phyloP scores from a whole-genome alignment of 2,888 invertebrate genomes.

The Fragum whitleyi region DNA sequence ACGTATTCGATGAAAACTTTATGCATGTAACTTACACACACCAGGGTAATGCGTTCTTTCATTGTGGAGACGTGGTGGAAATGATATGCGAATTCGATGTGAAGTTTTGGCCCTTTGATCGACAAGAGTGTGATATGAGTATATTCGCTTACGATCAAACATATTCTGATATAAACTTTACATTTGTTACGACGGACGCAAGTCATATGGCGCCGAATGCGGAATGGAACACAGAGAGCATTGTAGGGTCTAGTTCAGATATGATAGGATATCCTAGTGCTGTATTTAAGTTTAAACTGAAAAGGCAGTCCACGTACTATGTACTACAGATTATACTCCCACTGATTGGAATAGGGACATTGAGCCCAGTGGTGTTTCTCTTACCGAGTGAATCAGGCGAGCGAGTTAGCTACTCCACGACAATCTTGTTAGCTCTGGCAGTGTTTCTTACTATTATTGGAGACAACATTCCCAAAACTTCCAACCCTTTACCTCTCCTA shows the following conservation, averaged over 20 bases:
- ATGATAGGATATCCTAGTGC: neutral
- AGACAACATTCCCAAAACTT: slow-evolving; percentile 27
- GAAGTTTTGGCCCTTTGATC: slow-evolving; percentile 57
- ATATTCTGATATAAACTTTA: neutral
- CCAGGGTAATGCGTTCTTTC: slow-evolving; percentile 24
- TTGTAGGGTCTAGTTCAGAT: neutral
- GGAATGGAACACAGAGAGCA: slow-evolving; percentile 17
- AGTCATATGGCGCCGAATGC: neutral
- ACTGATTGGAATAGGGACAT: neutral
- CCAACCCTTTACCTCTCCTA: slow-evolving; percentile 20
- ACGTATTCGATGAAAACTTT: neutral
- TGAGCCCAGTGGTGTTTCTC: slow-evolving; percentile 21
- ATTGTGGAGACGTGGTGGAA: slow-evolving; percentile 23
- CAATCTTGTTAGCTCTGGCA: slow-evolving; percentile 25
- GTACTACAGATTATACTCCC: slow-evolving; percentile 20
- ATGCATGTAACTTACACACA: slow-evolving; percentile 20
- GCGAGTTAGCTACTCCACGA: slow-evolving; percentile 29
- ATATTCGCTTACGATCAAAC: slow-evolving; percentile 24
- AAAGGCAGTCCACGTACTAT: slow-evolving; percentile 8
- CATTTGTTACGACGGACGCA: neutral
- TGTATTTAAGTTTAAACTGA: slow-evolving; percentile 1
- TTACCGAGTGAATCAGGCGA: slow-evolving; percentile 35
- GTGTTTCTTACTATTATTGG: slow-evolving; percentile 32
- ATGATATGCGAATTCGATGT: slow-evolving; percentile 42
- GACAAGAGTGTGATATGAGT: slow-evolving; percentile 38